Percentiles rank a stretch among this genome's conserved stretches.
Conservation (phyloP, 2,113 vertebrate genomes). For the Fulmarus glacialis region DNA sequence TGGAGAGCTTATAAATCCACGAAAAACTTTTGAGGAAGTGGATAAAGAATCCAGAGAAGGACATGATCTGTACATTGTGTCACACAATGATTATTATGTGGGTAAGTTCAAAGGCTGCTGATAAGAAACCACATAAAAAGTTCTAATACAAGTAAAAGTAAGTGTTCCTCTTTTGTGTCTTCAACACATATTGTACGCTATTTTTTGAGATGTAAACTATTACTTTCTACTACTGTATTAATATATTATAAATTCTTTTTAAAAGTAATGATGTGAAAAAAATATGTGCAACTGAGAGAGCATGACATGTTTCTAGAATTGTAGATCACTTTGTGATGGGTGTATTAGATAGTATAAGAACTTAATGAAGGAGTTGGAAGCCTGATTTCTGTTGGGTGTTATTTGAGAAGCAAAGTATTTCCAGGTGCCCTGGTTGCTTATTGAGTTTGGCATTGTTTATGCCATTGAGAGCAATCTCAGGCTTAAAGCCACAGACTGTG, state of each 20-base stretch:
- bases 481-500: background rate
- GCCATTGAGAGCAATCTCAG: background rate
- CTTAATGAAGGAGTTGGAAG: background rate
- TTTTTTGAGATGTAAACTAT: background rate
- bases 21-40: conserved; percentile 77
- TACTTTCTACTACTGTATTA: background rate
- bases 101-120: conserved; percentile 52
- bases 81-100: conserved; percentile 80
- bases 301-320: background rate
- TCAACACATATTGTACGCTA: background rate
- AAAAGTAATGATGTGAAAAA: background rate
- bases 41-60: conserved; percentile 75
- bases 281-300: background rate
- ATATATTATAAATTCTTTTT: background rate
- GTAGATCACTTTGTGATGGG: background rate
- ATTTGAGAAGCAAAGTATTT: background rate
- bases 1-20: conserved; percentile 80
- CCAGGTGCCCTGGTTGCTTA: background rate
- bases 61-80: conserved; percentile 77
- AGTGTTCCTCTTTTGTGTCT: background rate
- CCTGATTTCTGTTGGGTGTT: background rate
- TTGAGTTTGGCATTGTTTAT: background rate
- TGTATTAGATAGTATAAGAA: background rate
- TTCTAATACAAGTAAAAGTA: background rate
- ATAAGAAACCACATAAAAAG: background rate